These are phyloP conservation scores for Saguinus imperator DNA, from an alignment of 2,113 vertebrate species.

Conservation along the genomic window DNA sequence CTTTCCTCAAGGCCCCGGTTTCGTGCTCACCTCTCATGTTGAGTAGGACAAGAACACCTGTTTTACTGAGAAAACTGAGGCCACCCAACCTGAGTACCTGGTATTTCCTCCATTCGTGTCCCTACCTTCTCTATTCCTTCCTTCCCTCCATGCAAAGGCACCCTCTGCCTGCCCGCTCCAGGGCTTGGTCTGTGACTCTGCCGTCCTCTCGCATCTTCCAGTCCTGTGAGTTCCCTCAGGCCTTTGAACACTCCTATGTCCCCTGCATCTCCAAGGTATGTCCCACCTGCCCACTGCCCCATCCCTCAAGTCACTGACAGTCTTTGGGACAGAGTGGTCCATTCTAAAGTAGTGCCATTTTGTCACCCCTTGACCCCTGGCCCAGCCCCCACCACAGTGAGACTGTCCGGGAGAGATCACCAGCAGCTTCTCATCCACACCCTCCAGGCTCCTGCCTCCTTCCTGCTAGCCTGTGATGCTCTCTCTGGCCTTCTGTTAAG, in stretches of 20 bases:
- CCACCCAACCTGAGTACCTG: fast-evolving
- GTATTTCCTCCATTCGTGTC: not conserved
- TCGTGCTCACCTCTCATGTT: too few relatives aligned
- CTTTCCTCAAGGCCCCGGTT: too few relatives aligned
- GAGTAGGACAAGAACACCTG: not conserved
- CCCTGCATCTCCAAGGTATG: not conserved
- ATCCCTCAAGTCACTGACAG: not conserved
- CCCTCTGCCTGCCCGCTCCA: not conserved
- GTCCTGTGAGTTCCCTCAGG: not conserved
- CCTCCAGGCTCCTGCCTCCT: not conserved
- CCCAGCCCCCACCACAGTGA: not conserved
- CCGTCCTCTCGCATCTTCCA: too few relatives aligned
- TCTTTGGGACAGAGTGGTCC: not conserved
- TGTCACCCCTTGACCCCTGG: not conserved
- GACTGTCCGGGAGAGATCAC: not conserved
- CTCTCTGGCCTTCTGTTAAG: not conserved
- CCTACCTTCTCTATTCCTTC: not conserved
- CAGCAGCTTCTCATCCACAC: not conserved
- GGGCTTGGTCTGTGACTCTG: not conserved
- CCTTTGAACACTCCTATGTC: not conserved
- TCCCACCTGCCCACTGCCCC: not conserved
- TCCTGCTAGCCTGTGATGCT: too few relatives aligned
- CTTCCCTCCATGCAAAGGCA: not conserved
- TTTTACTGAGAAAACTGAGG: not conserved
- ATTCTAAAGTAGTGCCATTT: not conserved